A percentile compares a stretch with the other conserved stretches of the same genome.
Evolutionary conservation across 2,797 vertebrate species (phyloP).

Genomic region (Loriculus beryllinus): DNA sequence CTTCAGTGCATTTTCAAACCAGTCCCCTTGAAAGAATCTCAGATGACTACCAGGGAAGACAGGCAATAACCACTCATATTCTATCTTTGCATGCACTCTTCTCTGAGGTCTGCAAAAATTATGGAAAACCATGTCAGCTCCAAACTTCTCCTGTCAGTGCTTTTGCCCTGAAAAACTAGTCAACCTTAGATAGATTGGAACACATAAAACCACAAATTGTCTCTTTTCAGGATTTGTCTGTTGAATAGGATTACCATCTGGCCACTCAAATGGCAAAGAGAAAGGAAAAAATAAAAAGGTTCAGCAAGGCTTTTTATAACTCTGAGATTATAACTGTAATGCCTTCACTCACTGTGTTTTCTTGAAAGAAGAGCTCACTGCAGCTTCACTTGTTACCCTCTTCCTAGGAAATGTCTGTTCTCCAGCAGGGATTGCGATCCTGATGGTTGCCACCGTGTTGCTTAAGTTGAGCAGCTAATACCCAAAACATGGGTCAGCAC

Average conservation of each 20-base stretch:
- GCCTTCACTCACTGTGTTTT: not conserved
- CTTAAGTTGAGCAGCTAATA: not conserved
- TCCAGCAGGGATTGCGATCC: not conserved
- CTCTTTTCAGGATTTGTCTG: not conserved
- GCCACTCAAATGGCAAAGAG: not conserved
- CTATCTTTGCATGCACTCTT: fast-evolving
- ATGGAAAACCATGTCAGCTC: not conserved
- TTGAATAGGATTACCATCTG: not conserved
- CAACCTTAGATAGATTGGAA: not conserved
- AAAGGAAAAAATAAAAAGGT: fast-evolving
- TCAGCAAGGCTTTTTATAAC: not conserved
- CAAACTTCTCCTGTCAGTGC: not conserved
- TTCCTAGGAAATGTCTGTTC: not conserved
- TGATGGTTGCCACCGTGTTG: not conserved
- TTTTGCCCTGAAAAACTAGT: not conserved
- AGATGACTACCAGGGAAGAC: not conserved
- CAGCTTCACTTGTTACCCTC: not conserved
- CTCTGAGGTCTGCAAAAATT: not conserved
- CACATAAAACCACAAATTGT: not conserved
- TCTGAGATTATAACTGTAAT: not conserved
- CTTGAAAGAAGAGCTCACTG: not conserved
- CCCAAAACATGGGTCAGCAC: not conserved
- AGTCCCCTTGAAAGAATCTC: not conserved
- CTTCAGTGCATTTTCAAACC: not conserved
- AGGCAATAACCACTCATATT: not conserved